Evolutionary conservation across 2,113 vertebrate genomes (phyloP), one percentile per base, ranked within the genome.

Genomic region (Pogonocichla stellata): DNA sequence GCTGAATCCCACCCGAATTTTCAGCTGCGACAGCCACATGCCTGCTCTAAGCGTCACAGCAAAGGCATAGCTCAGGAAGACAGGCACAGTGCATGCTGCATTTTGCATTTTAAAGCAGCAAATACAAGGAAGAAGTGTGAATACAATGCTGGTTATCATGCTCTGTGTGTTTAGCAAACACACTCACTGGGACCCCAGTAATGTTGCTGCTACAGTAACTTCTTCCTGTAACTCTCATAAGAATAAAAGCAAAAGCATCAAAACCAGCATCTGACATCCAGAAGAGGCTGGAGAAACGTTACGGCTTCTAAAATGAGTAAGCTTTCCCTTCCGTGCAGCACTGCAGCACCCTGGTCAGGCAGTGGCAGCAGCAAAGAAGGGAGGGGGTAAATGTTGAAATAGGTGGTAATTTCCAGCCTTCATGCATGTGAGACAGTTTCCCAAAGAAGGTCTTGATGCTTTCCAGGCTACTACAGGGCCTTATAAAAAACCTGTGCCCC

Each of bases 261-360:
- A 50, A 88, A 34, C 19, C 6, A 80, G 19, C 33, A 58, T 14
- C 15, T 45, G 42, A 4, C 14, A 25, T 2, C 12, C 34, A 50
- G 33, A 31, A 26, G 36, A 29, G 10, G 25, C 43, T 62, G 38
- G 6, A 56, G 17, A 71, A 81, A 67, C 3, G 7, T 5, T 38
- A 12, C 3, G 40, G 8, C 18, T 79, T 53, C 19, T 51, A 10
- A 79, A 75, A 19, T 22, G 23, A 29, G 18, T 0, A 2, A 85
- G 11, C 29, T 22, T 54, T 58, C 22, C 28, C 6, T 31, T 9
- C 42, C 0, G 0, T 2, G 31, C 50, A 61, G 50, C 0, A 0
- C 50, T 40, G 33, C 33, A 54, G 14, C 12, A 48, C 3, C 2
- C 15, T 48, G 6, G 3, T 16, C 26, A 31, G 29, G 17, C 34